Evolutionary conservation across 2,888 invertebrate genomes (phyloP), one percentile per base, ranked within the genome.

Genomic region (Poecilus cupreus): DNA sequence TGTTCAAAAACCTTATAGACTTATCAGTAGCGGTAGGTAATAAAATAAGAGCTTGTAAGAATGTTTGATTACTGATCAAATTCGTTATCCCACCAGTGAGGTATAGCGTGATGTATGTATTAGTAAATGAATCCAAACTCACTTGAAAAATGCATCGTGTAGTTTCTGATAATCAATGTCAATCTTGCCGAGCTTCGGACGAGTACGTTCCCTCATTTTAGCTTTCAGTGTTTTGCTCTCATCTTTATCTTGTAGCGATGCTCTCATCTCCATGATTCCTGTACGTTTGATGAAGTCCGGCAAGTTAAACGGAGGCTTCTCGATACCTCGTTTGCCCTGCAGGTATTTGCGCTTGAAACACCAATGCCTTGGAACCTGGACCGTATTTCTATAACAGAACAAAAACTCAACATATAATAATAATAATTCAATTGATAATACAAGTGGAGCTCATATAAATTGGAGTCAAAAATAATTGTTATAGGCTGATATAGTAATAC

Each of bases 221-320:
- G 98, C 96, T 88, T 99, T 99, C 0, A 98, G 89, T 0, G 97
- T 96, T 87, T 98, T 97, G 24, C 96, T 94, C 86, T 98, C 98
- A 86, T 98, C 98, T 86, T 99, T 98, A 88, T 99, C 99, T 87
- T 98, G 98, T 18, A 99, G 91, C 0, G 99, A 98, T 43, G 98
- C 98, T 51, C 99, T 91, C 99, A 99, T 99, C 90, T 99, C 99
- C 94, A 98, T 98, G 83, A 99, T 99, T n/a, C 99, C 99, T 0
- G 99, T 99, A 87, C 97, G 95, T 89, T 98, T 98, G 82, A 99
- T 99, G 88, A 98, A 99, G 86, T 99, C 99, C 0, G 99, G 99
- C 74, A 99, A 91, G 88, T 99, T 97, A 88, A 99, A 99, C 0
- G 99, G 98, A 0, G 99, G 97, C 87, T 99, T 98, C 88, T 99